Conservation (phyloP, 2,113 vertebrate genomes). For the Sula dactylatra region DNA sequence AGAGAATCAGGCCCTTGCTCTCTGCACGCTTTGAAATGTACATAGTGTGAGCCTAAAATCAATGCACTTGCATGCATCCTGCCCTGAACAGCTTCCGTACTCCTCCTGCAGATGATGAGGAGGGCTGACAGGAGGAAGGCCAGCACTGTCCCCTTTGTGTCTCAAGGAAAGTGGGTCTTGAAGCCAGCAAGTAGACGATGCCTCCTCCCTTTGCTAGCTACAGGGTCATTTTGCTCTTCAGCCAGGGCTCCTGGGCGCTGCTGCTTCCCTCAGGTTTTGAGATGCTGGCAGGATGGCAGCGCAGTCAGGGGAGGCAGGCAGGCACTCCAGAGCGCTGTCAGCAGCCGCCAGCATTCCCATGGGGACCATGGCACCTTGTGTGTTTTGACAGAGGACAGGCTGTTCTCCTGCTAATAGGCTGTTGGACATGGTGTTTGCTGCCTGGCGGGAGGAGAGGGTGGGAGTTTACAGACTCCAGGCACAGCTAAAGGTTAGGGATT, state of each 20-base stretch:
- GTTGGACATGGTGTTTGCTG: conserved; percentile 30
- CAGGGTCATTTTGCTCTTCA: background rate
- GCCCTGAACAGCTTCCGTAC: background rate
- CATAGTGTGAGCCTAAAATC: background rate
- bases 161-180: background rate
- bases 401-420: conserved; percentile 48
- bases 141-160: background rate
- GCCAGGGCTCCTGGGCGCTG: background rate
- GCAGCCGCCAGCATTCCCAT: background rate
- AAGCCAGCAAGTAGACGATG: accelerated
- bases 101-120: background rate
- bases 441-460: conserved; percentile 8
- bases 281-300: background rate
- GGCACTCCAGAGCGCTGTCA: background rate
- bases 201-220: background rate
- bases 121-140: background rate
- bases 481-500: conserved; percentile 42
- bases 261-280: background rate
- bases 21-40: accelerated
- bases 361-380: conserved; percentile 47
- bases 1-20: background rate
- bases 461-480: conserved; percentile 30
- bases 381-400: conserved; percentile 60
- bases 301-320: background rate
- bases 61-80: background rate